phyloP scores from a whole-genome alignment of 1,140 invertebrate genomes.

The Cyphomyrmex costatus region DNA sequence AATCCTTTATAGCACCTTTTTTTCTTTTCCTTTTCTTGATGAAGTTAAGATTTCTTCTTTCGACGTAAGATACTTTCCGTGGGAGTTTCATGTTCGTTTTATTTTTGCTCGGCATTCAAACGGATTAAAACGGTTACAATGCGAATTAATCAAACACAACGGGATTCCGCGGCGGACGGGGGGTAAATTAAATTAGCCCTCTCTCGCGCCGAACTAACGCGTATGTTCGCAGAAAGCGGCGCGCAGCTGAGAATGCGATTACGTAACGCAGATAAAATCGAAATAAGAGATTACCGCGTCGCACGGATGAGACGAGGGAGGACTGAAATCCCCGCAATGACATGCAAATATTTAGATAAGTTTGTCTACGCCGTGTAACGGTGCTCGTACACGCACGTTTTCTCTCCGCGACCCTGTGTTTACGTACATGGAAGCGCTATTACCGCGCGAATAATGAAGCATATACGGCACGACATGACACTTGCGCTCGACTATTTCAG shows the following conservation, averaged over 20 bases:
- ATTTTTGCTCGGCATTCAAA: too few relatives aligned
- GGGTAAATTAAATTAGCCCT: slow-evolving; percentile 19
- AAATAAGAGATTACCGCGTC: slow-evolving; percentile 30
- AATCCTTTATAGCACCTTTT: background rate
- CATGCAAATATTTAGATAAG: slow-evolving; percentile 66
- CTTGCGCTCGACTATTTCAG: slow-evolving; percentile 19
- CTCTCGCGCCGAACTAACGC: background rate
- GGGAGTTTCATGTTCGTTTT: background rate
- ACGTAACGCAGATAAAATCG: slow-evolving; percentile 51
- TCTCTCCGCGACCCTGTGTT: too few relatives aligned
- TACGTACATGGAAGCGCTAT: slow-evolving; percentile 4
- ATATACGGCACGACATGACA: background rate
- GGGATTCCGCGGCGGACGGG: background rate
- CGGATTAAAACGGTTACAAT: background rate
- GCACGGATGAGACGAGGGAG: background rate
- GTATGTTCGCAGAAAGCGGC: background rate
- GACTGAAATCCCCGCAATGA: slow-evolving; percentile 56
- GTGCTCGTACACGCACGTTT: background rate
- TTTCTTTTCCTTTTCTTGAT: too few relatives aligned
- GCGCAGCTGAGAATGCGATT: slow-evolving; percentile 51
- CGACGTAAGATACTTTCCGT: background rate
- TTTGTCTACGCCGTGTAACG: slow-evolving; percentile 45
- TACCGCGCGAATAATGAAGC: slow-evolving; percentile 41
- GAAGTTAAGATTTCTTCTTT: background rate
- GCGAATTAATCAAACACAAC: background rate